Evolutionary conservation across 2,888 invertebrate genomes (phyloP).

Genomic region (Cantharis lateralis): DNA sequence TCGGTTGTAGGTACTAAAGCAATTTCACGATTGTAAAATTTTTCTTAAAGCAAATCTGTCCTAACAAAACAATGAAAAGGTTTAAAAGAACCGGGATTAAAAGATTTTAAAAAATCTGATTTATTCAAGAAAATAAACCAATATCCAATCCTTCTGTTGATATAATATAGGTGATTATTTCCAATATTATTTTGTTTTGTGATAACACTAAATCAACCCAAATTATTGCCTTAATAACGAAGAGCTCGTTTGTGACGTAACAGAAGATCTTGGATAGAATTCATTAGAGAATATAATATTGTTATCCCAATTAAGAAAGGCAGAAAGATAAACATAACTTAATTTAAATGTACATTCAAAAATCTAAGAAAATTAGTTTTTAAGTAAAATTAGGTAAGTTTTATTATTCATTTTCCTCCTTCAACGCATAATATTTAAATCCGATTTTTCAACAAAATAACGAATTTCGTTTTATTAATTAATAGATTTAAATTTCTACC

Average conservation of each 20-base stretch:
- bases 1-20: neutral
- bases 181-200: neutral
- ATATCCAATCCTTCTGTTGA: neutral
- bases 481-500: too few species aligned
- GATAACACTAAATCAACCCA: neutral
- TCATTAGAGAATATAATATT: neutral
- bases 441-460: neutral
- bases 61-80: neutral
- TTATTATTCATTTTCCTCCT: neutral
- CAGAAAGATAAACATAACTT: neutral
- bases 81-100: neutral
- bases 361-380: neutral
- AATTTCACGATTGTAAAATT: neutral
- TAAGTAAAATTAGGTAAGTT: neutral
- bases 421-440: neutral
- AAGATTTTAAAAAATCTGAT: neutral
- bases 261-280: neutral
- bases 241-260: neutral
- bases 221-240: neutral
- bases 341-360: neutral
- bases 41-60: neutral
- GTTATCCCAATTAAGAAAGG: neutral
- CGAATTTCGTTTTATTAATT: too few species aligned
- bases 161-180: neutral
- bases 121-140: neutral